Percentiles rank a stretch among this genome's conserved stretches.
These are phyloP conservation scores for Enteromius fasciolatus DNA, from an alignment of 2,797 vertebrate species.

Conservation along the genomic window DNA sequence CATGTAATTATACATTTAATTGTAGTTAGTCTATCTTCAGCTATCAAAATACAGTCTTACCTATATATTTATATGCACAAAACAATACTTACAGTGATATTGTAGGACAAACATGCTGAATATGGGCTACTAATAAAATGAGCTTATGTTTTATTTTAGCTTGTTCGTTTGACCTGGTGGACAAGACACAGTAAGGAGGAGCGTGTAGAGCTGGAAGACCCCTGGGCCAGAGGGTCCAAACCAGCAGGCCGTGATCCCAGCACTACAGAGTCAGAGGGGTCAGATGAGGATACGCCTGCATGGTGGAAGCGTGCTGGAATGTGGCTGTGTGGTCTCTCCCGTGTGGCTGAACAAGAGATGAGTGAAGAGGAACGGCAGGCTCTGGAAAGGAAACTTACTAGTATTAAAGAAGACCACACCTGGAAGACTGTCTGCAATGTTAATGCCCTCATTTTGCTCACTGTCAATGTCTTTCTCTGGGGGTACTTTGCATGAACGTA, in stretches of 20 bases:
- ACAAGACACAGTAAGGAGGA: conserved; percentile 69
- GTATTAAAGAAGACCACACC: conserved; percentile 80
- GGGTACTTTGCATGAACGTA: conserved; percentile 79
- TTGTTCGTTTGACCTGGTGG: conserved; percentile 84
- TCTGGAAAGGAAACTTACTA: conserved; percentile 76
- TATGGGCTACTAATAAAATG: background rate
- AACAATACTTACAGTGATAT: background rate
- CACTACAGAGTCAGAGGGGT: background rate
- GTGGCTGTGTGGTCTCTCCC: conserved; percentile 85
- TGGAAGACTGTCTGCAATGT: conserved; percentile 85
- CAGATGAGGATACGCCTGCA: conserved; percentile 35
- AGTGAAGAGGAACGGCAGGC: conserved; percentile 72
- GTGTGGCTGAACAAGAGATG: conserved; percentile 44
- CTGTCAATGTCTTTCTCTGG: conserved; percentile 89
- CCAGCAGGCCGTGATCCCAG: conserved; percentile 8
- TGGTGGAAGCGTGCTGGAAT: conserved; percentile 74
- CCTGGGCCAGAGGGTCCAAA: conserved; percentile 42
- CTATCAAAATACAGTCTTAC: background rate
- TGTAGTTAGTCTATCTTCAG: no score
- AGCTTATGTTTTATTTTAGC: conserved; percentile 65
- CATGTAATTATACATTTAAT: background rate
- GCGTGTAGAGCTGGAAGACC: conserved; percentile 55
- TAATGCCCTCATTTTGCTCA: conserved; percentile 85
- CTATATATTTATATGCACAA: background rate
- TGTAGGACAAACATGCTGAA: background rate